Conservation (phyloP, 2,797 vertebrate species). For the Clarias platycephalus region DNA sequence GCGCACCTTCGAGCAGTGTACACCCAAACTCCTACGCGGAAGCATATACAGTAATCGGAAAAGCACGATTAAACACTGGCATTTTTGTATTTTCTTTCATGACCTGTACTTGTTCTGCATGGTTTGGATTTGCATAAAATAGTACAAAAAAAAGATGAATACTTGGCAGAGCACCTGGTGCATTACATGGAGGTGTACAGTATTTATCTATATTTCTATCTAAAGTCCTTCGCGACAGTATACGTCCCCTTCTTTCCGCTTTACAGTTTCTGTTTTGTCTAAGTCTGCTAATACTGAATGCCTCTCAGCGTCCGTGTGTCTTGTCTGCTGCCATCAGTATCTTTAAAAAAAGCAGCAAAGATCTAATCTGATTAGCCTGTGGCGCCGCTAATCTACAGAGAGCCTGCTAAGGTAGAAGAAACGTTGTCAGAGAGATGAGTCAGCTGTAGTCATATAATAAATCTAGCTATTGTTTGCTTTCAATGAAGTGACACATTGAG, state of each 20-base stretch:
- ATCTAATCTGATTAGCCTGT: slow-evolving; percentile 39
- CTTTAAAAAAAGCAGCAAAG: slow-evolving; percentile 12
- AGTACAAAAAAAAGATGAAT: neutral
- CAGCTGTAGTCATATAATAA: neutral
- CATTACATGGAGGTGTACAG: neutral
- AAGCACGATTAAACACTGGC: neutral
- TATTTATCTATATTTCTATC: slow-evolving; percentile 11
- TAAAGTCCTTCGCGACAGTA: neutral
- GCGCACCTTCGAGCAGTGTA: slow-evolving; percentile 96
- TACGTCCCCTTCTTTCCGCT: neutral
- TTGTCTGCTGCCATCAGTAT: neutral
- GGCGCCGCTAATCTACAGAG: slow-evolving; percentile 45
- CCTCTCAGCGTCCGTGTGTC: neutral
- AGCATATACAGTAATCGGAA: slow-evolving; percentile 16
- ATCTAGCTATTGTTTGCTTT: neutral
- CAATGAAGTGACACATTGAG: neutral
- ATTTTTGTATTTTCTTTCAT: neutral
- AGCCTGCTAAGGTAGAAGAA: slow-evolving; percentile 43
- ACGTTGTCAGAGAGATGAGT: neutral
- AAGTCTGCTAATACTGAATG: slow-evolving; percentile 23
- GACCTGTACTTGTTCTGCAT: neutral
- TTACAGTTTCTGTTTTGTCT: slow-evolving; percentile 33
- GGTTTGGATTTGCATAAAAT: neutral
- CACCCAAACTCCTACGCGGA: slow-evolving; percentile 88
- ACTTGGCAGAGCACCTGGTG: neutral